phyloP scores from a whole-genome alignment of 2,797 vertebrate genomes.

The Gymnocypris eckloni region DNA sequence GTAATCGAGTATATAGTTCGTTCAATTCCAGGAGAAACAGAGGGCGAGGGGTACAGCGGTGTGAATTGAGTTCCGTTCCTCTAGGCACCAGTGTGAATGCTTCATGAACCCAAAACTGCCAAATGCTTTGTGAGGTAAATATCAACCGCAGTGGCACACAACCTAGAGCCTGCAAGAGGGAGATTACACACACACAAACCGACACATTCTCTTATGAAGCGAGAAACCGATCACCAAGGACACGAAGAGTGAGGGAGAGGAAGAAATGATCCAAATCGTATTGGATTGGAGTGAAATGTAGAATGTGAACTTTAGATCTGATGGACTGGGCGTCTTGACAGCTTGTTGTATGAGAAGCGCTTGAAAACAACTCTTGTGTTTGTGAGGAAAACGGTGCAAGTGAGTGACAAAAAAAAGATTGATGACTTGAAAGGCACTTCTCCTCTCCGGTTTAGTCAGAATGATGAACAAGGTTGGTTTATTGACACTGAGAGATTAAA shows the following conservation, averaged over 20 bases:
- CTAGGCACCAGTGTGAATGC: constrained; percentile 44
- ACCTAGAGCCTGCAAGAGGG: constrained; percentile 28
- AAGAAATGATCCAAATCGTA: constrained; percentile 44
- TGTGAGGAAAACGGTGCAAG: constrained; percentile 26
- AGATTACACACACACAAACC: constrained; percentile 29
- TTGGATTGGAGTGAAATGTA: constrained; percentile 43
- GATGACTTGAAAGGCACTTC: constrained; percentile 37
- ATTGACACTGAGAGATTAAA: constrained; percentile 54
- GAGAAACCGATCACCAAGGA: constrained; percentile 13
- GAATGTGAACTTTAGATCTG: constrained; percentile 49
- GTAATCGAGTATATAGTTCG: constrained; percentile 41
- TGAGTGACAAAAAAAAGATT: constrained; percentile 38
- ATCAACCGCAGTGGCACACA: constrained; percentile 42
- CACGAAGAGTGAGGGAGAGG: not conserved
- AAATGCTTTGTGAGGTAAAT: constrained; percentile 49
- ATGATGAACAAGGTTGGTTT: constrained; percentile 50
- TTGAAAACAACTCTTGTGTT: constrained; percentile 44
- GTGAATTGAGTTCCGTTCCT: constrained; percentile 19
- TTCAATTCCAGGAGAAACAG: constrained; percentile 13
- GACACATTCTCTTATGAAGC: constrained; percentile 7
- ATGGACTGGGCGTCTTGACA: constrained; percentile 30
- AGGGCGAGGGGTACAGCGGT: not conserved
- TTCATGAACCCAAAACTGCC: constrained; percentile 39
- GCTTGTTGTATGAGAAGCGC: constrained; percentile 28
- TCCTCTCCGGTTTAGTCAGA: constrained; percentile 38